Base-by-base conservation (phyloP, 2,113 vertebrate species). In the Delphinus delphis region DNA sequence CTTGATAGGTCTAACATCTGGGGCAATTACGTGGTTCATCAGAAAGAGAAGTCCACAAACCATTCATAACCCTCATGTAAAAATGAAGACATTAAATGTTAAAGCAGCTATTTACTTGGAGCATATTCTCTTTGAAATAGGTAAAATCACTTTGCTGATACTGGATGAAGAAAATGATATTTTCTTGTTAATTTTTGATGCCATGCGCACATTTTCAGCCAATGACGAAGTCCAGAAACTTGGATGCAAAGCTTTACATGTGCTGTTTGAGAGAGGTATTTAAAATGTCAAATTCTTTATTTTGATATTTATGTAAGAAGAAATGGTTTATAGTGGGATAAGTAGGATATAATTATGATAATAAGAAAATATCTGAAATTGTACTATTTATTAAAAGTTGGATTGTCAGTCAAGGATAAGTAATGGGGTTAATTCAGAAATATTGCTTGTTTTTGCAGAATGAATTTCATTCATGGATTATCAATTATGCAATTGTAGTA, bases 151-250 rank as follows among this genome's bases (percentile, higher is more conserved):
- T 85, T 98, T 99, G 97, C 97, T 99, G 98, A 98, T 99, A 95
- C 97, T 99, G 98, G 99, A 99, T 91, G 99, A 99, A 87, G 99
- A 99, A 13, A 98, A 98, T 31, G 99, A 99, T 95, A 98, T 99
- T 86, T 99, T 99, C 97, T 95, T 98, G 50, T 96, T 99, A 98
- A 97, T 99, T 92, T 99, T 99, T 92, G 98, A 99, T 94, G 99
- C 99, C 21, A 99, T 99, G 99, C 98, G 98, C 84, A 97, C n/a
- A 38, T 99, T 99, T 97, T 94, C 98, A 71, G 94, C 98, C 87
- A 99, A 97, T 83, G 99, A 99, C 73, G 99, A 99, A 90, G 97
- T 99, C 73, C 99, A 99, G 96, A 98, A 99, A 47, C 98, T 99
- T 87, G 99, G 99, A 97, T 99, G 99, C 97, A 98, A 96, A 97